Conservation (phyloP, 2,888 invertebrate genomes). For the Isoperla grammatica region DNA sequence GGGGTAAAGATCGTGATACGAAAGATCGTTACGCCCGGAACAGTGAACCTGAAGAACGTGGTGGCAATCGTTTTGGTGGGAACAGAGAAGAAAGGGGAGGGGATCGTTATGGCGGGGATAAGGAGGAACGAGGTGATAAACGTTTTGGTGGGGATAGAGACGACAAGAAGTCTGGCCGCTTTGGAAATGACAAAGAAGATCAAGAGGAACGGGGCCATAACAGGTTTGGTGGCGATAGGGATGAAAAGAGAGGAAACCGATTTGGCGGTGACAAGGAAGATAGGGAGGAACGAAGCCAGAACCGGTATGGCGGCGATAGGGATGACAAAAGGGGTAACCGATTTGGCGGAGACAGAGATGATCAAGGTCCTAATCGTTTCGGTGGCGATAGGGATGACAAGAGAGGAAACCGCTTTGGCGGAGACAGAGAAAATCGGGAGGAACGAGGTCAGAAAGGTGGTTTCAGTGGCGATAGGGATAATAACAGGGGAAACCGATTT, state of each 20-base stretch:
- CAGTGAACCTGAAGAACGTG: conserved; percentile 16
- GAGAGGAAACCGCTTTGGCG: not conserved
- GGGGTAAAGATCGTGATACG: conserved; percentile 32
- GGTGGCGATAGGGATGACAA: not conserved
- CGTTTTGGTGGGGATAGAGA: not conserved
- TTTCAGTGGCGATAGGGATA: not conserved
- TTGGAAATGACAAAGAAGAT: not conserved
- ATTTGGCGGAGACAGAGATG: not conserved
- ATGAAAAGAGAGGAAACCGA: conserved; percentile 3
- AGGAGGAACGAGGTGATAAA: conserved; percentile 9
- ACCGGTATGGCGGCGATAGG: too few relatives aligned
- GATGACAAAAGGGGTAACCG: not conserved
- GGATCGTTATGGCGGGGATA: conserved; percentile 4
- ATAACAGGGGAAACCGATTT: not conserved
- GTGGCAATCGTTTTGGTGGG: conserved; percentile 9
- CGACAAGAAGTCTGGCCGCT: not conserved
- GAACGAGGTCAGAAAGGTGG: not conserved
- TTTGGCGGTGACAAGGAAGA: not conserved
- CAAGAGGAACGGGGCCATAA: conserved; percentile 2
- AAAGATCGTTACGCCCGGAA: conserved; percentile 20
- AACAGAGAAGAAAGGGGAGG: conserved; percentile 1
- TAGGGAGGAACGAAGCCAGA: conserved; percentile 8
- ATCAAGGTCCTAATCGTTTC: not conserved
- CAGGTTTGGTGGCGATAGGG: conserved; percentile 1
- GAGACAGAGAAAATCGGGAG: conserved; percentile 2